Evolutionary conservation across 1,140 invertebrate genomes (phyloP).

Genomic region (Drosophila malerkotliana): DNA sequence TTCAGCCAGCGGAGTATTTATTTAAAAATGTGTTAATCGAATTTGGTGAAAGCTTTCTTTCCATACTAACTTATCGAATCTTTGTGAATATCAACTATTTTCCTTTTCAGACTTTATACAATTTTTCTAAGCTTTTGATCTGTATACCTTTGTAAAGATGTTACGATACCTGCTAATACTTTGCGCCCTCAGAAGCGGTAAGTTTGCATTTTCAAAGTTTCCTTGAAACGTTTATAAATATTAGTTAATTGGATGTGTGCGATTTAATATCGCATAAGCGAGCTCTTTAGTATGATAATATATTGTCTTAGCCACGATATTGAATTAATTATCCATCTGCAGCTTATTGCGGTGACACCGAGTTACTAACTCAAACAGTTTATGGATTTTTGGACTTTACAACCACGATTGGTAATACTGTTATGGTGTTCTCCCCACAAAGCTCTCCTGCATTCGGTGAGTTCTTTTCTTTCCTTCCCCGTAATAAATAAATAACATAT

Average conservation of each 20-base stretch:
- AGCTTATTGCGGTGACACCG: conserved; percentile 45
- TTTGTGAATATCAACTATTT: not conserved
- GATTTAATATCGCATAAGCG: not conserved
- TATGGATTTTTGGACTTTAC: conserved; percentile 96
- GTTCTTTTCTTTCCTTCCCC: conserved; percentile 3
- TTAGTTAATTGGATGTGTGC: conserved; percentile 2
- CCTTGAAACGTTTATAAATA: not conserved
- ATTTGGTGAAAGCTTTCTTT: conserved; percentile 12
- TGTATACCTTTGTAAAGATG: conserved; percentile 30
- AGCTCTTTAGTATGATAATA: conserved; percentile 2
- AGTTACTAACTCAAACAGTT: conserved; percentile 78
- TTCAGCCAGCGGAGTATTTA: not conserved
- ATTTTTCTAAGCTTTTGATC: conserved; percentile 42
- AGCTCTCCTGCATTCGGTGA: conserved; percentile 75
- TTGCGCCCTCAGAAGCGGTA: conserved; percentile 42
- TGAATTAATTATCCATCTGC: conserved; percentile 1
- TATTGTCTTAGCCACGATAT: not conserved
- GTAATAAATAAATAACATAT: not conserved
- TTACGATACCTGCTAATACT: conserved; percentile 48
- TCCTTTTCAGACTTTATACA: conserved; percentile 24
- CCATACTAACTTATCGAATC: not conserved
- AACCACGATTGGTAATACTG: conserved; percentile 95
- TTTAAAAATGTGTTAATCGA: conserved; percentile 2
- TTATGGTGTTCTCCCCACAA: conserved; percentile 92
- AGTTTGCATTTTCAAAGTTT: not conserved